Conservation (phyloP, 2,888 invertebrate genomes). For the Ecdyonurus torrentis region DNA sequence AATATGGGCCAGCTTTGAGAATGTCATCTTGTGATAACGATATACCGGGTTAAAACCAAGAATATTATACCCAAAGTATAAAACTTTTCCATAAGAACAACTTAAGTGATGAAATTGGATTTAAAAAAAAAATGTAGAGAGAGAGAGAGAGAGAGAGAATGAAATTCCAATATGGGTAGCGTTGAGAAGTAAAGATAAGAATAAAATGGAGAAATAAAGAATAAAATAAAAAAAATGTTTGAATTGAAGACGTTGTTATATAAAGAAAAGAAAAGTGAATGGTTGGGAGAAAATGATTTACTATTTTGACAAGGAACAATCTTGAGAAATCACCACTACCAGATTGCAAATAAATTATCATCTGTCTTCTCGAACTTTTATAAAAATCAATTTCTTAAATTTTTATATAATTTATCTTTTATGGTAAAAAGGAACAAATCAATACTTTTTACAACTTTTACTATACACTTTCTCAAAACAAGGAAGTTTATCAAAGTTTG, state of each 20-base stretch:
- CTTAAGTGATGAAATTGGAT: neutral
- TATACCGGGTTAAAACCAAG: too few species aligned
- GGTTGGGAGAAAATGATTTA: neutral
- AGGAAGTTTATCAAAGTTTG: too few species aligned
- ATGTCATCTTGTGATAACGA: too few species aligned
- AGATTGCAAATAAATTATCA: neutral
- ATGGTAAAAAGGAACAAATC: too few species aligned
- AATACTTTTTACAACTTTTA: too few species aligned
- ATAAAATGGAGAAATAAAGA: neutral
- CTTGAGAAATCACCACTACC: neutral
- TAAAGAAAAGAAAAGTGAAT: too few species aligned
- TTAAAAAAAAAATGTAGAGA: too few species aligned
- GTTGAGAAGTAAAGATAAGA: neutral
- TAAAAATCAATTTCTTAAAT: neutral
- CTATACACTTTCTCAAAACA: too few species aligned
- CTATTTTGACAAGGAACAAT: neutral
- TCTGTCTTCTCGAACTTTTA: neutral
- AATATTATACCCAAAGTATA: too few species aligned
- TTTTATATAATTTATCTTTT: neutral
- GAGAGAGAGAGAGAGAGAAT: too few species aligned
- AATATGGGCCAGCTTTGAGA: neutral
- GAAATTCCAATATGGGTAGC: neutral
- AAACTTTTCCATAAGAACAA: too few species aligned
- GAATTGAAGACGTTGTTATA: neutral
- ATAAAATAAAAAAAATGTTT: neutral